A percentile compares a stretch with the other conserved stretches of the same genome.
Conservation (phyloP, 2,888 invertebrate genomes). For the Eulithis testata region DNA sequence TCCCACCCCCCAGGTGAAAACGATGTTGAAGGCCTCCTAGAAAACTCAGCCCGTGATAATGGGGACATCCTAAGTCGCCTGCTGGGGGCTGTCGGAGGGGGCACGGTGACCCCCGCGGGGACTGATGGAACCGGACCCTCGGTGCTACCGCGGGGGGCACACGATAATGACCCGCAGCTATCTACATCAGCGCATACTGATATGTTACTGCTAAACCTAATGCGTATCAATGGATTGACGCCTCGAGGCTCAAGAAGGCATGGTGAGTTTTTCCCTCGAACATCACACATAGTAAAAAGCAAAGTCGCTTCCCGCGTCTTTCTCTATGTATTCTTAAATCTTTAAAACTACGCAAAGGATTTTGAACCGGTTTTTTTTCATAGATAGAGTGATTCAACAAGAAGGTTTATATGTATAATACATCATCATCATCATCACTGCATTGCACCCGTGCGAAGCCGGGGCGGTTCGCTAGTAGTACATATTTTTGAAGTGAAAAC, state of each 20-base stretch:
- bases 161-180: conserved; percentile 65
- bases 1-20: conserved; percentile 66
- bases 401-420: too few species aligned
- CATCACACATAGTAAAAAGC: too few species aligned
- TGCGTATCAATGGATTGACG: conserved; percentile 75
- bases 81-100: conserved; percentile 57
- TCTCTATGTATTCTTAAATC: too few species aligned
- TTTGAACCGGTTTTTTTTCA: too few species aligned
- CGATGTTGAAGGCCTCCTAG: conserved; percentile 69
- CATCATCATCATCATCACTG: too few species aligned
- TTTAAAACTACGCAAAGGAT: too few species aligned
- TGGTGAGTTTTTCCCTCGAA: conserved; percentile 47
- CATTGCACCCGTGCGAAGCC: too few species aligned
- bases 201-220: conserved; percentile 75
- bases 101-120: conserved; percentile 55
- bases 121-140: conserved; percentile 37
- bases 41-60: conserved; percentile 45
- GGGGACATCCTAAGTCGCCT: conserved; percentile 68
- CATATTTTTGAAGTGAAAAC: too few species aligned
- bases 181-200: conserved; percentile 73
- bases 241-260: conserved; percentile 47
- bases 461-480: too few species aligned
- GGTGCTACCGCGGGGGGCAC: conserved; percentile 49
- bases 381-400: too few species aligned
- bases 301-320: too few species aligned